phyloP scores from a whole-genome alignment of 2,888 invertebrate species.

The Leistus spinibarbis region DNA sequence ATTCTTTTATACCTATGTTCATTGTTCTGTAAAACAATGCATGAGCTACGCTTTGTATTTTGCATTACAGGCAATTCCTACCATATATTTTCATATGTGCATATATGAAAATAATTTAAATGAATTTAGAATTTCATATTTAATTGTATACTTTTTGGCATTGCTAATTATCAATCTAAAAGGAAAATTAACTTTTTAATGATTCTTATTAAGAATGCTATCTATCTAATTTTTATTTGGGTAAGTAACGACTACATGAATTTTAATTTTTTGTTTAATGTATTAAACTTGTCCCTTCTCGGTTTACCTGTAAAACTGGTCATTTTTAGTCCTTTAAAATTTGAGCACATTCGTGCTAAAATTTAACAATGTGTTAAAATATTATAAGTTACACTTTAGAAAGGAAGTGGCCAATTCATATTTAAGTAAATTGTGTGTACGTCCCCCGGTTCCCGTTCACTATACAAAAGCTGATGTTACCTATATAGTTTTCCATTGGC shows the following conservation, averaged over 20 bases:
- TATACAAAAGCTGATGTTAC: background rate
- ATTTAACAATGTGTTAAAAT: background rate
- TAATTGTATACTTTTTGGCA: no score
- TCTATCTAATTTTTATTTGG: no score
- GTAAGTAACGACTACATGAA: no score
- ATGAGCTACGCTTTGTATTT: background rate
- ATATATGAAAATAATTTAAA: no score
- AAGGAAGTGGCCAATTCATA: background rate
- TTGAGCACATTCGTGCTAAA: background rate
- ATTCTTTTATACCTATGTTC: background rate
- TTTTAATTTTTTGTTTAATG: no score
- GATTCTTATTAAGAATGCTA: no score
- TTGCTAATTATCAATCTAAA: no score
- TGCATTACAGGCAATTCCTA: background rate
- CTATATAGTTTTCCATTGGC: background rate
- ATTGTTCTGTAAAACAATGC: background rate
- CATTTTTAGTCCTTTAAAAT: background rate
- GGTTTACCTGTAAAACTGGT: no score
- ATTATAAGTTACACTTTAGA: background rate
- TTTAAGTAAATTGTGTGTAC: background rate
- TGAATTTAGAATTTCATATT: no score
- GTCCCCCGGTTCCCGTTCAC: background rate
- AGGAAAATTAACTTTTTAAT: no score
- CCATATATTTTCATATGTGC: background rate
- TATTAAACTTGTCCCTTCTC: no score